These are phyloP conservation scores for Cichlasoma orientale DNA, from an alignment of 2,797 vertebrate genomes.

Conservation along the genomic window DNA sequence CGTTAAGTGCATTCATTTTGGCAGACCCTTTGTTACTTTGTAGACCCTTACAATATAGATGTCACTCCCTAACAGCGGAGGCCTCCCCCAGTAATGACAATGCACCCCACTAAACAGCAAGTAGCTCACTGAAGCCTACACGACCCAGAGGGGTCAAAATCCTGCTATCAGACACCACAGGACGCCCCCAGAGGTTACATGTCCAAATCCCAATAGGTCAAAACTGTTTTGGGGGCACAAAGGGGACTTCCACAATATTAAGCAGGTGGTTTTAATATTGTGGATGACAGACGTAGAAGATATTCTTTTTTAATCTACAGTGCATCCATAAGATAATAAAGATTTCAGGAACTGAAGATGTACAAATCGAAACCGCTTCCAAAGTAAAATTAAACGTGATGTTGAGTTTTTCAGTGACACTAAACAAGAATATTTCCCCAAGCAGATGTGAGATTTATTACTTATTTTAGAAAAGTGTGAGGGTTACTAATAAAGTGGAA, in stretches of 20 bases:
- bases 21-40: neutral
- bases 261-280: neutral
- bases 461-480: too few species aligned
- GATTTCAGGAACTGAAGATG: accelerated
- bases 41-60: neutral
- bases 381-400: neutral
- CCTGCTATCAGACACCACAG: neutral
- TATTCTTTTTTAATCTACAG: neutral
- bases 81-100: too few species aligned
- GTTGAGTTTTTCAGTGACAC: too few species aligned
- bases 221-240: neutral
- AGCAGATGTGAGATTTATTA: too few species aligned
- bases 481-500: too few species aligned
- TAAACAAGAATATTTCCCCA: too few species aligned
- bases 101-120: neutral
- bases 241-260: neutral
- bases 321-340: too few species aligned
- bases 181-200: too few species aligned
- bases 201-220: too few species aligned
- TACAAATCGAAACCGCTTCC: neutral
- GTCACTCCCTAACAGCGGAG: neutral
- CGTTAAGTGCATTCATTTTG: too few species aligned
- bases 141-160: neutral
- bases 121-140: neutral
- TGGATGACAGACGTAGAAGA: neutral